A percentile compares a stretch with the other conserved stretches of the same genome.
phyloP scores from a whole-genome alignment of 2,888 invertebrate genomes.

The Alcis repandata region DNA sequence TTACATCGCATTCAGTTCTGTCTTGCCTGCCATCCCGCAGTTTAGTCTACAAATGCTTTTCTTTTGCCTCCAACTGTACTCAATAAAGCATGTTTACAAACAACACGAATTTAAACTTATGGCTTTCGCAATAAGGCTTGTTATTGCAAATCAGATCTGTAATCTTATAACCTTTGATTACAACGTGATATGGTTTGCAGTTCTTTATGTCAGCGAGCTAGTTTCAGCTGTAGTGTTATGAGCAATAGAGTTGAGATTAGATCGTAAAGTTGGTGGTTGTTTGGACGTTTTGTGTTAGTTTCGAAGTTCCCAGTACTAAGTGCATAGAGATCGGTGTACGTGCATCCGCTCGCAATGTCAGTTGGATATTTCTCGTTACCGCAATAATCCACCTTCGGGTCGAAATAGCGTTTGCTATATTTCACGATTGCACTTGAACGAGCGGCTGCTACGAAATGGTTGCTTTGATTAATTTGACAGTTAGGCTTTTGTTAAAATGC shows the following conservation, averaged over 20 bases:
- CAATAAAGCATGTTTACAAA: slow-evolving; percentile 36
- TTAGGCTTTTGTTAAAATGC: slow-evolving; percentile 22
- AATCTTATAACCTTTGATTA: slow-evolving; percentile 57
- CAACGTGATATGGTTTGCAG: slow-evolving; percentile 46
- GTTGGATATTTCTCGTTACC: slow-evolving; percentile 84
- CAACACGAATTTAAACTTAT: slow-evolving; percentile 44
- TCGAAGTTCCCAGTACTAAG: slow-evolving; percentile 69
- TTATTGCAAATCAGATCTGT: slow-evolving; percentile 37
- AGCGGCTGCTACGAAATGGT: slow-evolving; percentile 39
- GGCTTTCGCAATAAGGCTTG: slow-evolving; percentile 40
- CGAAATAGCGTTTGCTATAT: slow-evolving; percentile 73
- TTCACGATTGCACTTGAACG: slow-evolving; percentile 69
- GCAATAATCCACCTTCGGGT: slow-evolving; percentile 79
- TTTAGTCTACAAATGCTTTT: slow-evolving; percentile 74
- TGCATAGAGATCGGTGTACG: slow-evolving; percentile 82
- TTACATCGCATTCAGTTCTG: slow-evolving; percentile 70
- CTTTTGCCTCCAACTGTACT: slow-evolving; percentile 43
- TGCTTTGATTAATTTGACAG: slow-evolving; percentile 38
- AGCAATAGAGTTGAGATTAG: slow-evolving; percentile 46
- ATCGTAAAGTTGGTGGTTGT: slow-evolving; percentile 36
- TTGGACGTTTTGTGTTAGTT: slow-evolving; percentile 51
- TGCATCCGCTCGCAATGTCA: slow-evolving; percentile 80
- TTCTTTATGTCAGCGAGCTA: slow-evolving; percentile 38
- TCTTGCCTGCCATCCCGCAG: slow-evolving; percentile 71
- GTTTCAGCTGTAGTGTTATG: slow-evolving; percentile 47